Base-by-base conservation (phyloP, 2,888 invertebrate genomes). In the Ophioninae sp. region DNA sequence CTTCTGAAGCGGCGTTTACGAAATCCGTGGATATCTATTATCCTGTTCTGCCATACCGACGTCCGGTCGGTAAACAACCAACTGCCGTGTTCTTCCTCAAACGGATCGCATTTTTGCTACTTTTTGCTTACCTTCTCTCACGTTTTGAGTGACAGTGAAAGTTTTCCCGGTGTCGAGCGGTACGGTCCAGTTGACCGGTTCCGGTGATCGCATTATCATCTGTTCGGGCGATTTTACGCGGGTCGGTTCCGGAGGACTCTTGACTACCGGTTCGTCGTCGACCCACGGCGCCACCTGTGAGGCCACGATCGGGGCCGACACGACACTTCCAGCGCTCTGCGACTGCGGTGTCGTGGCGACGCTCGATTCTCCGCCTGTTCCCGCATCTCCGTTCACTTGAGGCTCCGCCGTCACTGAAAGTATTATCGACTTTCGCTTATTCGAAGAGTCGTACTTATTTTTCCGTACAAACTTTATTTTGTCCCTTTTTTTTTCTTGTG, bases 161-260 rank as follows among this genome's bases (percentile, higher is more conserved):
- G 97, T 97, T 94, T 97, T 98, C 89, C 98, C 97, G 87, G 97
- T 98, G 93, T 98, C 98, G 91, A 98, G 94, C 77, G 98, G 98
- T 84, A 98, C 98, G 73, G 98, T 98, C 98, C 98, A 98, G 93
- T 98, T 98, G 90, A 98, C 98, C 74, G 98, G 98, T 93, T 98
- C 98, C 17, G 98, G 98, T 23, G 98, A 98, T 88, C 97, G 95
- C 96, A 98, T 97, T 92, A 97, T 95, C 93, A 97, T 97, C 93
- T 97, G 97, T 92, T 98, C 98, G 0, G 98, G 98, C 13, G 98
- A 98, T 93, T 98, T 98, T 84, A 98, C 98, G 90, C 98, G 94
- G 67, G 98, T 98, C 65, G 98, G 98, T 91, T 98, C 98, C 68
- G 98, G 98, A 0, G 98, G 98, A 23, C 98, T 98, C 93, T 98